These are phyloP conservation scores for Julus scandinavius DNA, from an alignment of 2,888 invertebrate species.

Conservation along the genomic window DNA sequence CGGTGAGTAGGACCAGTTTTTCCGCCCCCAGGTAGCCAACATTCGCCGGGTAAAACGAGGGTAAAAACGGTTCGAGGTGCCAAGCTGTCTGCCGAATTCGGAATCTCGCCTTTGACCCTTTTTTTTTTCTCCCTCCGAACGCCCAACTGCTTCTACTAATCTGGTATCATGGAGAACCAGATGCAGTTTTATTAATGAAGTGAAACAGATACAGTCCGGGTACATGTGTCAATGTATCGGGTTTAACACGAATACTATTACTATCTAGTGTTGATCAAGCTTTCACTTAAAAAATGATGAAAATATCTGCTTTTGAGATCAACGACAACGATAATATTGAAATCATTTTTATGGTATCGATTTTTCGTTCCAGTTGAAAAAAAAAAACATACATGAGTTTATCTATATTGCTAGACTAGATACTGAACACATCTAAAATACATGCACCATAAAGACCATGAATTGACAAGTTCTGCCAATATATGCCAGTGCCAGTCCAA, in stretches of 20 bases:
- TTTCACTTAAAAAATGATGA: too few relatives aligned
- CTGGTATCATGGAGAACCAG: not conserved
- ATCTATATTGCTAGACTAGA: too few relatives aligned
- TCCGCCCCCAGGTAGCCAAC: not conserved
- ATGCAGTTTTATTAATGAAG: not conserved
- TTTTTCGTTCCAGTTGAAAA: too few relatives aligned
- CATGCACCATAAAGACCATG: too few relatives aligned
- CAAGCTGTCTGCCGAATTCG: slow-evolving; percentile 45
- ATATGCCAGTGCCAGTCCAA: too few relatives aligned
- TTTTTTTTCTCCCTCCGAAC: not conserved
- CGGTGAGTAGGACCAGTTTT: slow-evolving; percentile 17
- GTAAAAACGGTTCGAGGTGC: not conserved
- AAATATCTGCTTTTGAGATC: too few relatives aligned
- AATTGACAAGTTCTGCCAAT: too few relatives aligned
- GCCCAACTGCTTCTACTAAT: not conserved
- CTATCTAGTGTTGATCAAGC: too few relatives aligned
- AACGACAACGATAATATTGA: too few relatives aligned
- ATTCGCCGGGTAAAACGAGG: not conserved
- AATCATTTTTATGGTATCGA: too few relatives aligned
- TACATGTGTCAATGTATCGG: not conserved
- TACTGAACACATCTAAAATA: too few relatives aligned
- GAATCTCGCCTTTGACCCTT: slow-evolving; percentile 22
- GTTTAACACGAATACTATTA: not conserved
- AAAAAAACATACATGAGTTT: too few relatives aligned
- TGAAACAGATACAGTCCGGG: not conserved